Conservation (phyloP, 2,113 vertebrate species). For the Gasterosteus aculeatus region DNA sequence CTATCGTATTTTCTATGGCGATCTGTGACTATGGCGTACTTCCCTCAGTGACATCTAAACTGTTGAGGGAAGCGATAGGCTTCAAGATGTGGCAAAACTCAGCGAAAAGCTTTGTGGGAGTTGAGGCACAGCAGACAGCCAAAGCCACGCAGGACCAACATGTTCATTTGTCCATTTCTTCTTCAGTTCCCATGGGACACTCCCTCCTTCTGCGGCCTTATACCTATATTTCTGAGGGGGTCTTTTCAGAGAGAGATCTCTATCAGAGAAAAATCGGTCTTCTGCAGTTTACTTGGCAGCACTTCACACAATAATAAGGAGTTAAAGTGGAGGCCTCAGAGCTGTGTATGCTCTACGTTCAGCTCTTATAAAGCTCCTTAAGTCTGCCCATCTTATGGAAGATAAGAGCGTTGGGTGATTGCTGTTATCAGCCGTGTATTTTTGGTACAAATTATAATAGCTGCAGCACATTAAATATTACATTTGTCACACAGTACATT, state of each 20-base stretch:
- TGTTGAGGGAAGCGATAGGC: slow-evolving; percentile 1
- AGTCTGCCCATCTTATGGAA: not conserved
- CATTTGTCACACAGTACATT: not conserved
- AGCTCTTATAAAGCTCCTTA: slow-evolving; percentile 22
- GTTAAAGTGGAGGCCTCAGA: slow-evolving; percentile 35
- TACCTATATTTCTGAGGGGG: slow-evolving; percentile 68
- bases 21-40: not conserved
- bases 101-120: slow-evolving; percentile 49
- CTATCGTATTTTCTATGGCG: not conserved
- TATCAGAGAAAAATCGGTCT: slow-evolving; percentile 76
- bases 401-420: slow-evolving; percentile 7
- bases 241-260: slow-evolving; percentile 62
- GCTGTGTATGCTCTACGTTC: slow-evolving; percentile 4
- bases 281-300: slow-evolving; percentile 73
- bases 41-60: slow-evolving; percentile 22
- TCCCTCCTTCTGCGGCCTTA: slow-evolving; percentile 74
- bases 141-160: slow-evolving; percentile 67
- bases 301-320: slow-evolving; percentile 61
- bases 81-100: slow-evolving; percentile 44
- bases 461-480: not conserved
- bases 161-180: slow-evolving; percentile 80
- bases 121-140: slow-evolving; percentile 62
- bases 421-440: slow-evolving; percentile 9
- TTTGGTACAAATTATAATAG: not conserved
- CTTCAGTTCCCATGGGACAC: slow-evolving; percentile 56